A percentile compares a stretch with the other conserved stretches of the same genome.
Evolutionary conservation across 1,140 invertebrate genomes (phyloP).

Genomic region (Bombus pyrosoma): DNA sequence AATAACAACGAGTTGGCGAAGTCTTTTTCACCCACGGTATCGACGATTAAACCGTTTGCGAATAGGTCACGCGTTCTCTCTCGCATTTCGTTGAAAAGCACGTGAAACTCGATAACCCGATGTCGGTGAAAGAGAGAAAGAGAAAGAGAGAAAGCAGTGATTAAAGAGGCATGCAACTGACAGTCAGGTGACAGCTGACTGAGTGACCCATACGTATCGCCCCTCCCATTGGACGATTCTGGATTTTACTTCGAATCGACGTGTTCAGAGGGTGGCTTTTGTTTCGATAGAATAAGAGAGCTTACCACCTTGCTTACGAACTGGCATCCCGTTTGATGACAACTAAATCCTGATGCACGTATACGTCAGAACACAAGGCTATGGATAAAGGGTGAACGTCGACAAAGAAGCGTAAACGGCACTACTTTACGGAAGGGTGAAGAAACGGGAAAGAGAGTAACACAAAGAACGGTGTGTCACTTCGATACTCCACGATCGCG

Average conservation of each 20-base stretch:
- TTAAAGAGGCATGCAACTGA: conserved; percentile 45
- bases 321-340: conserved; percentile 74
- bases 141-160: not conserved
- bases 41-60: not conserved
- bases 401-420: conserved; percentile 4
- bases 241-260: conserved; percentile 35
- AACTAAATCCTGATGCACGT: conserved; percentile 23
- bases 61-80: not conserved
- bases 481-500: conserved; percentile 56
- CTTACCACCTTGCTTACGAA: conserved; percentile 83
- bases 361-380: not conserved
- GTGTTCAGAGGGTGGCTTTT: conserved; percentile 17
- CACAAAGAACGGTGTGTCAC: conserved; percentile 45
- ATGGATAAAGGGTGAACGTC: conserved; percentile 8
- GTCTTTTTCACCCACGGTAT: not conserved
- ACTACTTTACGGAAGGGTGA: conserved; percentile 28
- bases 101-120: not conserved
- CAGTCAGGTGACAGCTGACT: conserved; percentile 72
- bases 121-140: not conserved
- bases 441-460: conserved; percentile 18
- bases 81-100: not conserved
- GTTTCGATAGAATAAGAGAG: conserved; percentile 60
- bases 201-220: conserved; percentile 73
- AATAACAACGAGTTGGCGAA: conserved; percentile 30
- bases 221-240: conserved; percentile 48